phyloP scores from a whole-genome alignment of 1,140 invertebrate species.

The Diachasmimorpha longicaudata region DNA sequence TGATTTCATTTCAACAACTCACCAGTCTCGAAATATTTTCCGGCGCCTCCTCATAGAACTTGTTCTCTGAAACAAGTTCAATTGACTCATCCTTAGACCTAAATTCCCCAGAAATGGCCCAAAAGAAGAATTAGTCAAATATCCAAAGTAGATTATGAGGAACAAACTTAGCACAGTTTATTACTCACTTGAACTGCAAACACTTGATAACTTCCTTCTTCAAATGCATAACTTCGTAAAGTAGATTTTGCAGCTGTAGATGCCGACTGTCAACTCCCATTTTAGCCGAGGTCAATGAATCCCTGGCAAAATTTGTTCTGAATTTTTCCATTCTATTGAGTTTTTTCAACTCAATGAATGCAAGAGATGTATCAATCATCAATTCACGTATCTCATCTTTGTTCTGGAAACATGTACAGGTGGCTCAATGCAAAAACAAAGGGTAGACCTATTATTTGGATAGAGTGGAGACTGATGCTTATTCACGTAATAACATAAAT shows the following conservation, averaged over 20 bases:
- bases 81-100: conserved; percentile 95
- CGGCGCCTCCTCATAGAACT: conserved; percentile 86
- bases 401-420: conserved; percentile 55
- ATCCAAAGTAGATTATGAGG: neutral
- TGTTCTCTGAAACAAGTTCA: conserved; percentile 82
- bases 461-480: neutral
- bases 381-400: conserved; percentile 71
- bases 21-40: conserved; percentile 74
- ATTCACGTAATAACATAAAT: conserved; percentile 16
- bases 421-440: neutral
- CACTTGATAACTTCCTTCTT: conserved; percentile 94
- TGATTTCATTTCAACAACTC: conserved; percentile 41
- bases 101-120: conserved; percentile 35
- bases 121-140: neutral
- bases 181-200: conserved; percentile 82
- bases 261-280: conserved; percentile 88
- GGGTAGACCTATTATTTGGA: neutral
- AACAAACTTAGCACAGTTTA: neutral
- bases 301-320: conserved; percentile 78
- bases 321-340: conserved; percentile 91
- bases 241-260: conserved; percentile 90
- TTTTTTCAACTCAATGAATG: conserved; percentile 84
- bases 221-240: conserved; percentile 93
- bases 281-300: conserved; percentile 80
- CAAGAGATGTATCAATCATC: conserved; percentile 73